Evolutionary conservation across 1,140 invertebrate species (phyloP).

Genomic region (Contarinia nasturtii): DNA sequence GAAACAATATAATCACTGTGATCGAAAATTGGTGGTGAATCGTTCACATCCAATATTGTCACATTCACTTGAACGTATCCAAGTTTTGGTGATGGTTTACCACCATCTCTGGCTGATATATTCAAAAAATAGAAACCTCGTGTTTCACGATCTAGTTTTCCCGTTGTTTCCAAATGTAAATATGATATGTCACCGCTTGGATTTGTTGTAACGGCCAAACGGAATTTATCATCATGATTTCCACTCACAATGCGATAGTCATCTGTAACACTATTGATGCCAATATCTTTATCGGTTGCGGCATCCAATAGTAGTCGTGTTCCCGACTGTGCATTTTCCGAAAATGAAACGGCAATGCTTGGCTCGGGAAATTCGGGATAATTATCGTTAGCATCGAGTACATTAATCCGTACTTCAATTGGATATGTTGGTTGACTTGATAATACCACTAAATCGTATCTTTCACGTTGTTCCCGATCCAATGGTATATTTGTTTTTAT

Average conservation of each 20-base stretch:
- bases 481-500: conserved; percentile 61
- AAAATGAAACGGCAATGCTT: conserved; percentile 66
- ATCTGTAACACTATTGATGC: conserved; percentile 67
- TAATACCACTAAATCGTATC: conserved; percentile 74
- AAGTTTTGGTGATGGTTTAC: conserved; percentile 49
- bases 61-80: conserved; percentile 82
- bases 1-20: conserved; percentile 83
- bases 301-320: conserved; percentile 72
- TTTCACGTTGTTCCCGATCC: conserved; percentile 66
- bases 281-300: conserved; percentile 68
- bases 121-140: conserved; percentile 67
- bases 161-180: conserved; percentile 75
- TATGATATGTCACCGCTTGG: conserved; percentile 75
- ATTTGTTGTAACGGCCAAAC: conserved; percentile 67
- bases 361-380: conserved; percentile 76
- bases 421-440: conserved; percentile 86
- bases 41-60: conserved; percentile 80
- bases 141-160: conserved; percentile 73
- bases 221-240: conserved; percentile 73
- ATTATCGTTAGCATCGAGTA: conserved; percentile 80
- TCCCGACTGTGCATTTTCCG: conserved; percentile 73
- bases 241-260: conserved; percentile 76
- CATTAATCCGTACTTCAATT: conserved; percentile 71
- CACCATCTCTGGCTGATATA: conserved; percentile 75
- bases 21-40: conserved; percentile 85